Conservation (phyloP, 2,888 invertebrate genomes). For the Andrena flavipes region DNA sequence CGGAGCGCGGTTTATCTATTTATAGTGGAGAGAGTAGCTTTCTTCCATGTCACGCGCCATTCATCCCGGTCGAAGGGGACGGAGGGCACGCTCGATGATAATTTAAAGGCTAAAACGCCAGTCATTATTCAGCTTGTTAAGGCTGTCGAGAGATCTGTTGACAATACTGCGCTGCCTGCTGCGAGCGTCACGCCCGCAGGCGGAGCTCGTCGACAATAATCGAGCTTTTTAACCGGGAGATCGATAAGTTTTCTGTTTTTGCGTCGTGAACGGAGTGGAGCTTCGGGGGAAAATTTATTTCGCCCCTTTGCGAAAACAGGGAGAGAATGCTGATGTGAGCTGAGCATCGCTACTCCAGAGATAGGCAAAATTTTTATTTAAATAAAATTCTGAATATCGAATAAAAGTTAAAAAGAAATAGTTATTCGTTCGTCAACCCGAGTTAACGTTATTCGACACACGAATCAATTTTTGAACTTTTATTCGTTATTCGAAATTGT, state of each 20-base stretch:
- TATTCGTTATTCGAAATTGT: too few relatives aligned
- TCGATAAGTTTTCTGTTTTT: conserved; percentile 20
- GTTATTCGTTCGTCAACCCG: too few relatives aligned
- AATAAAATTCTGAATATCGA: too few relatives aligned
- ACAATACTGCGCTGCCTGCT: conserved; percentile 49
- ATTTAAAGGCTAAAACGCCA: conserved; percentile 63
- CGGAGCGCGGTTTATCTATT: conserved; percentile 64
- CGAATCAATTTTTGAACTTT: too few relatives aligned
- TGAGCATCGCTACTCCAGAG: neutral
- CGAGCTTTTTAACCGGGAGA: conserved; percentile 30
- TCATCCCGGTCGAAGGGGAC: conserved; percentile 40
- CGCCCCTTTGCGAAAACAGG: neutral
- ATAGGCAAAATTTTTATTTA: too few relatives aligned
- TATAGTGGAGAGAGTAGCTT: conserved; percentile 58
- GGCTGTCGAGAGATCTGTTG: conserved; percentile 47
- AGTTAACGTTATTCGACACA: too few relatives aligned
- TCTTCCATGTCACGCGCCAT: conserved; percentile 64
- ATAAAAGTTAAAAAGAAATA: too few relatives aligned
- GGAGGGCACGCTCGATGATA: conserved; percentile 49
- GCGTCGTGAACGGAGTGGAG: neutral
- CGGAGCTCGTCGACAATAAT: conserved; percentile 30
- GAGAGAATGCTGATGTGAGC: neutral
- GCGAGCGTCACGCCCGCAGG: conserved; percentile 9
- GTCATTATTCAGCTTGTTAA: conserved; percentile 61
- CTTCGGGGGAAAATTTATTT: neutral